These are phyloP conservation scores for Phrynosoma platyrhinos DNA, from an alignment of 2,113 vertebrate genomes.

Conservation along the genomic window DNA sequence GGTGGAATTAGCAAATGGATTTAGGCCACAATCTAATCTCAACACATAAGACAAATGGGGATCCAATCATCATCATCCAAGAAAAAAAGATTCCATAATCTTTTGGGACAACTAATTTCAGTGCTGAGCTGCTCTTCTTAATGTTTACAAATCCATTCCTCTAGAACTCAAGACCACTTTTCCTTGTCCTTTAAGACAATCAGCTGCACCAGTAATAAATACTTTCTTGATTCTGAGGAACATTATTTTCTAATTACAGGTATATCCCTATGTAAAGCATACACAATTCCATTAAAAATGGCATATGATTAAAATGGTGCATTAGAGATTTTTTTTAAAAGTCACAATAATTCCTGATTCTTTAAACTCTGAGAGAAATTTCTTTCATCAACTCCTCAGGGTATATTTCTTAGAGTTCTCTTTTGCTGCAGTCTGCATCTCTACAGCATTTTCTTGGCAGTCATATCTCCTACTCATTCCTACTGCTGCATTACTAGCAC, in stretches of 20 bases:
- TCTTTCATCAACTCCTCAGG: background rate
- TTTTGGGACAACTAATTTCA: background rate
- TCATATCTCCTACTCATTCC: slow-evolving; percentile 16
- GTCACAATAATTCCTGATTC: background rate
- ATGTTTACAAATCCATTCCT: slow-evolving; percentile 17
- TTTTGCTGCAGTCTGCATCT: slow-evolving; percentile 57
- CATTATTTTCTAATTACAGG: background rate
- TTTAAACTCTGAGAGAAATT: slow-evolving; percentile 41
- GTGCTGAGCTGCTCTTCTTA: background rate
- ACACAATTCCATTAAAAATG: background rate
- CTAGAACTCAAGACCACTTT: background rate
- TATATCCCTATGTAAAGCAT: background rate
- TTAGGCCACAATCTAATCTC: no score
- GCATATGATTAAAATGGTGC: background rate
- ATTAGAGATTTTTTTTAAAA: background rate
- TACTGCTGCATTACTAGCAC: slow-evolving; percentile 54
- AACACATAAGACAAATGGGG: no score
- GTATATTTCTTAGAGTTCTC: slow-evolving; percentile 18
- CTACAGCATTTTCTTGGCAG: slow-evolving; percentile 62
- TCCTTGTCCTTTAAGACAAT: background rate
- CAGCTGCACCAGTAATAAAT: background rate
- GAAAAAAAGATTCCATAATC: background rate
- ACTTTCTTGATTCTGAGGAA: background rate
- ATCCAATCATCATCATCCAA: background rate
- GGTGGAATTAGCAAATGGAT: no score